These are phyloP conservation scores for Ardeotis arabs DNA, from an alignment of 2,113 vertebrate genomes.

Conservation along the genomic window DNA sequence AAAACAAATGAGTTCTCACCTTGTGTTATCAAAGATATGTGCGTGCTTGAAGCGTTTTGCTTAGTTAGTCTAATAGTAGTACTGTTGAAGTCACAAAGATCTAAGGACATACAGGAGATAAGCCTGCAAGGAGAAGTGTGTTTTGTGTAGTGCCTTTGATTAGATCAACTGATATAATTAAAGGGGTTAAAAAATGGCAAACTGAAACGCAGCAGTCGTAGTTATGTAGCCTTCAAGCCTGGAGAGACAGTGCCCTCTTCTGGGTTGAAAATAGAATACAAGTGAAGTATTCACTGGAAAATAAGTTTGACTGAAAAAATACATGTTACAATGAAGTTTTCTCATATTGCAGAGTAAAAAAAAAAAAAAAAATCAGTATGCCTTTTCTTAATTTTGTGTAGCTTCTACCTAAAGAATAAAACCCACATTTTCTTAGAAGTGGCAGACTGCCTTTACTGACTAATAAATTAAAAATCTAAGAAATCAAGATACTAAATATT, in stretches of 20 bases:
- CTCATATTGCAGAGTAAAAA: background rate
- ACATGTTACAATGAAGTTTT: background rate
- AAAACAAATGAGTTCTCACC: background rate
- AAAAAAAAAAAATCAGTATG: background rate
- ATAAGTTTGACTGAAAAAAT: background rate
- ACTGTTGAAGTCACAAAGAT: background rate
- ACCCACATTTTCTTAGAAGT: background rate
- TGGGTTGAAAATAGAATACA: background rate
- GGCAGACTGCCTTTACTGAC: background rate
- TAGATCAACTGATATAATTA: background rate
- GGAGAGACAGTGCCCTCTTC: conserved; percentile 55
- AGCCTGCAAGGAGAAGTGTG: background rate
- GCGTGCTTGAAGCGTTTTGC: background rate
- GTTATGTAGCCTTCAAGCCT: background rate
- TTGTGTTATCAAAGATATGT: background rate
- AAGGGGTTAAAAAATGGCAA: background rate
- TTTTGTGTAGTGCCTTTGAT: background rate
- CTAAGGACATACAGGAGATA: background rate
- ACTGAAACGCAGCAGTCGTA: background rate
- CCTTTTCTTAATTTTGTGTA: background rate
- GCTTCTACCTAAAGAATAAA: background rate
- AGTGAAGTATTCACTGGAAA: background rate
- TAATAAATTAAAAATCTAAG: background rate
- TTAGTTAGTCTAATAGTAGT: background rate
- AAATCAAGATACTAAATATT: background rate